phyloP scores from a whole-genome alignment of 2,888 invertebrate genomes.

The Monochamus alternatus region DNA sequence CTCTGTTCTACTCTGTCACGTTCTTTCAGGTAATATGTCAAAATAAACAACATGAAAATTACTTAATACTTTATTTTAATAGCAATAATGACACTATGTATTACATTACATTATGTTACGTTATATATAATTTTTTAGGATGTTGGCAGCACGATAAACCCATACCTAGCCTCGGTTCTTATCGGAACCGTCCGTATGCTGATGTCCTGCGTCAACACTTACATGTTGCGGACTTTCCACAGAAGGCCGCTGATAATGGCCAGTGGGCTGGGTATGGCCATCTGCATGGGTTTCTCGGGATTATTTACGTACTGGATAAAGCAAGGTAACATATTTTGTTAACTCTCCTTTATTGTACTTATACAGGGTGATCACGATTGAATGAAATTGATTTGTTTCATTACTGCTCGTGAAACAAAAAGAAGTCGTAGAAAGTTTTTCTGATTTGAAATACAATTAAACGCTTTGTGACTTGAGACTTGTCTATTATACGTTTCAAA shows the following conservation, averaged over 20 bases:
- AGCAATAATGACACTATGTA: no score
- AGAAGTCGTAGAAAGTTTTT: no score
- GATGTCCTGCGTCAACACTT: conserved; percentile 76
- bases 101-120: no score
- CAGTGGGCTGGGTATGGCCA: conserved; percentile 74
- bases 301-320: conserved; percentile 72
- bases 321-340: conserved; percentile 62
- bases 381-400: background rate
- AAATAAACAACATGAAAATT: background rate
- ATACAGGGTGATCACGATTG: background rate
- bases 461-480: no score
- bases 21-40: conserved; percentile 72
- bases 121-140: conserved; percentile 65
- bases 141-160: conserved; percentile 72
- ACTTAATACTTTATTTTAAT: no score
- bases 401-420: no score
- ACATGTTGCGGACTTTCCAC: conserved; percentile 72
- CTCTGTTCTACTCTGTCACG: conserved; percentile 76
- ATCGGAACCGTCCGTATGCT: conserved; percentile 74
- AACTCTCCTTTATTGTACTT: background rate
- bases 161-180: conserved; percentile 74
- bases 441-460: no score
- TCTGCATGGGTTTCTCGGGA: conserved; percentile 75
- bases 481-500: no score
- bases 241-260: conserved; percentile 73